Conservation (phyloP, 2,797 vertebrate species). For the Columba guinea region DNA sequence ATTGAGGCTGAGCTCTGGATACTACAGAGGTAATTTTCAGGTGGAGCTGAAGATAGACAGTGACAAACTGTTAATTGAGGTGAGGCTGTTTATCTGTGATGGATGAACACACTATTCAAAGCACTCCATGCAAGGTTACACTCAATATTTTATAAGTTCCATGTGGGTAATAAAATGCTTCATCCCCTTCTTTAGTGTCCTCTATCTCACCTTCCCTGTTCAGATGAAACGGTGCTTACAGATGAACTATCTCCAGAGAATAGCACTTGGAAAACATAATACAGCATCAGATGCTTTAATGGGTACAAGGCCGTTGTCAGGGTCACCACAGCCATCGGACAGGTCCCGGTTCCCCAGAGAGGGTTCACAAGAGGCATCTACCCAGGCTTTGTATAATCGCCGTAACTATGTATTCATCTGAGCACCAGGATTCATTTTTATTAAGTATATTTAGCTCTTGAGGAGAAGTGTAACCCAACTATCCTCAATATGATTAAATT, state of each 20-base stretch:
- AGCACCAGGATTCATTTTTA: not conserved
- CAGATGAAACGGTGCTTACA: not conserved
- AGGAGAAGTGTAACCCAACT: not conserved
- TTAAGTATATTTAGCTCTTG: not conserved
- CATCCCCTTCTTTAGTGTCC: not conserved
- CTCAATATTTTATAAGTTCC: slow-evolving; percentile 42
- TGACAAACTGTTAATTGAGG: slow-evolving; percentile 33
- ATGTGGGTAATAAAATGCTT: slow-evolving; percentile 8
- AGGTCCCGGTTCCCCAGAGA: not conserved
- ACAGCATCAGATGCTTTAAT: not conserved
- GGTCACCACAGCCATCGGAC: not conserved
- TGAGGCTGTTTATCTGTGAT: slow-evolving; percentile 2
- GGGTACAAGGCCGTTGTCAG: not conserved
- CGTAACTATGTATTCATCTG: not conserved
- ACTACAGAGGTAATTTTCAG: not conserved
- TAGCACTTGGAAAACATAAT: not conserved
- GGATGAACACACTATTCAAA: slow-evolving; percentile 8
- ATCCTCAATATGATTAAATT: not conserved
- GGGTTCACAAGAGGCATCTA: not conserved
- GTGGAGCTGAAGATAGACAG: not conserved
- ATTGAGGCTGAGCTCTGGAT: not conserved
- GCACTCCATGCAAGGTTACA: slow-evolving; percentile 1
- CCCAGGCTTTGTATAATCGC: not conserved
- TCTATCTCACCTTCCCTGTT: slow-evolving; percentile 40
- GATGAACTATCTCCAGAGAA: not conserved